Evolutionary conservation across 2,113 vertebrate species (phyloP).

Genomic region (Pelecanoides urinatrix): DNA sequence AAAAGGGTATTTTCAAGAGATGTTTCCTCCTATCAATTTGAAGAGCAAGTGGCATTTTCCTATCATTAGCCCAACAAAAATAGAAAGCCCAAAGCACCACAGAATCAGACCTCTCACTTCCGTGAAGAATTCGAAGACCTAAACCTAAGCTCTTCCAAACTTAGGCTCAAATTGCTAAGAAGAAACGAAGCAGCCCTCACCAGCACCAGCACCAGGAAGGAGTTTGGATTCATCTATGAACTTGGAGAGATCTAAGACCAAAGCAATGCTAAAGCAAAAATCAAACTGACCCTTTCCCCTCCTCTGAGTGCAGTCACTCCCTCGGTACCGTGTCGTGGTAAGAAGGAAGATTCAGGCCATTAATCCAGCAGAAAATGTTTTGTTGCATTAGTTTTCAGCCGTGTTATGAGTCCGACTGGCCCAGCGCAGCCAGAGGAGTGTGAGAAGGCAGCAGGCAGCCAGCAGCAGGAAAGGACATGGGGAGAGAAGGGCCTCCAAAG

Average conservation of each 20-base stretch:
- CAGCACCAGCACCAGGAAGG: neutral
- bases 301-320: neutral
- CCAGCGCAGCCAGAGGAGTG: neutral
- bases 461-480: neutral
- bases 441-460: neutral
- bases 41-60: neutral
- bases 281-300: neutral
- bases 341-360: neutral
- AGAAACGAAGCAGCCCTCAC: neutral
- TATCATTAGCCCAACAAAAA: neutral
- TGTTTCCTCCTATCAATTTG: neutral
- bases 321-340: rapidly evolving
- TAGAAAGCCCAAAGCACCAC: neutral
- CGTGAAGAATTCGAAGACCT: neutral
- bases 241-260: neutral
- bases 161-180: neutral
- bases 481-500: neutral
- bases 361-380: neutral
- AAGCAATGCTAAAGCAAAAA: neutral
- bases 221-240: neutral
- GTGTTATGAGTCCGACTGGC: rapidly evolving
- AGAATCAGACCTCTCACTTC: neutral
- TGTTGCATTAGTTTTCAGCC: neutral
- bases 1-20: neutral
- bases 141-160: neutral